These are phyloP conservation scores for Okamejei kenojei DNA, from an alignment of 2,797 vertebrate genomes.

Conservation along the genomic window DNA sequence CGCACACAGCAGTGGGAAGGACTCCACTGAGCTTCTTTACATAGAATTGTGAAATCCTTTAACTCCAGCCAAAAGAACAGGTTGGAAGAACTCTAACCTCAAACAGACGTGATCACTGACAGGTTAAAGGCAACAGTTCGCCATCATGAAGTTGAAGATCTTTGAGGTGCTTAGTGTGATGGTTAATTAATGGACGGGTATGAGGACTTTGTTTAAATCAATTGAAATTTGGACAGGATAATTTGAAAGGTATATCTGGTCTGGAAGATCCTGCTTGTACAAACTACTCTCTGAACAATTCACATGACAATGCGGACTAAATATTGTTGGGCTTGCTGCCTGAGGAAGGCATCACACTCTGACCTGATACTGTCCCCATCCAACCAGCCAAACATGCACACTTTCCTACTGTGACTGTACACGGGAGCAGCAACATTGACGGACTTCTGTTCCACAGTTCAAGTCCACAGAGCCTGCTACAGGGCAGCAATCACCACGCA, in stretches of 20 bases:
- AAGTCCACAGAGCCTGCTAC: neutral
- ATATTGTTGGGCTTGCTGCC: neutral
- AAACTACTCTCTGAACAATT: neutral
- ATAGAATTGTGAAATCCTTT: neutral
- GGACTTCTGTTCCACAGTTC: neutral
- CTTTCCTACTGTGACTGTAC: neutral
- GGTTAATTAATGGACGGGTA: neutral
- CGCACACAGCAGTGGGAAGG: neutral
- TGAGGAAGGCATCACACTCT: neutral
- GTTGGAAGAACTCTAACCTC: neutral
- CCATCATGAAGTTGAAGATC: neutral
- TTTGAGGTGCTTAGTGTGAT: neutral
- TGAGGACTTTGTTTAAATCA: neutral
- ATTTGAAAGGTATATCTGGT: neutral
- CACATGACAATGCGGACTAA: neutral
- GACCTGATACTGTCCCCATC: neutral
- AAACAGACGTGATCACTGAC: neutral
- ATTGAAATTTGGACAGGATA: neutral
- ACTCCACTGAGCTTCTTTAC: neutral
- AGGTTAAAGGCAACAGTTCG: neutral
- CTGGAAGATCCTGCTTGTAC: neutral
- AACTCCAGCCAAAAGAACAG: neutral
- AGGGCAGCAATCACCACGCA: neutral
- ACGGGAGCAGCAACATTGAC: neutral
- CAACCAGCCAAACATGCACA: neutral